phyloP scores from a whole-genome alignment of 2,888 invertebrate species.

The Clistopyga incitator region DNA sequence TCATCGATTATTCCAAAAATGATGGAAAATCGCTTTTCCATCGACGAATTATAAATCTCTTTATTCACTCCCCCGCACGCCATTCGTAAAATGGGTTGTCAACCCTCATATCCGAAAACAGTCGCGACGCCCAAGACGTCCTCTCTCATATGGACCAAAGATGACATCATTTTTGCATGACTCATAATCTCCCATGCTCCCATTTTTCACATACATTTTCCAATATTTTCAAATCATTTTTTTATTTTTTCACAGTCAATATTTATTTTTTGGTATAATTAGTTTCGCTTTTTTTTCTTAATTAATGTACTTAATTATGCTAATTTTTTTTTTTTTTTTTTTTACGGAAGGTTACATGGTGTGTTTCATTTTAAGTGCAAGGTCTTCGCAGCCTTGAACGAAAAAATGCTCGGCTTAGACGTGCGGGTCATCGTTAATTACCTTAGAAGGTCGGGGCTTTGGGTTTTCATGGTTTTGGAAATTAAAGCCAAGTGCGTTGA shows the following conservation, averaged over 20 bases:
- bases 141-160: not conserved
- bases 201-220: not conserved
- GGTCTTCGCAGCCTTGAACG: not conserved
- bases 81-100: not conserved
- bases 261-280: no score
- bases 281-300: no score
- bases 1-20: not conserved
- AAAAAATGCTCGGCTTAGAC: not conserved
- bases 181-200: not conserved
- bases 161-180: not conserved
- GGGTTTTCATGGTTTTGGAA: not conserved
- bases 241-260: no score
- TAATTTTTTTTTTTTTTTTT: not conserved
- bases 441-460: not conserved
- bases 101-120: not conserved
- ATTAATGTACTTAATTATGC: no score
- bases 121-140: not conserved
- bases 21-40: not conserved
- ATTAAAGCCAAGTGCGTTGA: not conserved
- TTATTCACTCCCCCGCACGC: not conserved
- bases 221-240: not conserved
- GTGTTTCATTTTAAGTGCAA: not conserved
- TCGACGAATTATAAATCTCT: not conserved
- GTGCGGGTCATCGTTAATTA: slow-evolving; percentile 19
- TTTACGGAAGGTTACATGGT: not conserved